Percentiles rank a stretch among this genome's conserved stretches.
phyloP scores from a whole-genome alignment of 1,140 invertebrate genomes.

The Pogonomyrmex californicus region DNA sequence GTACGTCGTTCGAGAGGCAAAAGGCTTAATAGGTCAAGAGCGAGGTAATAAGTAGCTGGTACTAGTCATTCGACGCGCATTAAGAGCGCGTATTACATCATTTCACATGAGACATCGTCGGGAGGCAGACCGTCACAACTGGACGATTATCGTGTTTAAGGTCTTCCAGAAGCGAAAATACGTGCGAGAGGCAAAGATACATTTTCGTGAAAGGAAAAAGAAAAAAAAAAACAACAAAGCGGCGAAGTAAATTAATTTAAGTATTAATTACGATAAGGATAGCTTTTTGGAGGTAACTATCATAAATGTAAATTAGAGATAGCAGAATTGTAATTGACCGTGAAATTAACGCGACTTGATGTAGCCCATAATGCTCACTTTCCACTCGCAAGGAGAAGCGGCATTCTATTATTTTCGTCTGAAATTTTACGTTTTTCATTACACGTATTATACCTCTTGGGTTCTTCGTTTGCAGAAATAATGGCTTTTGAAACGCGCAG shows the following conservation, averaged over 20 bases:
- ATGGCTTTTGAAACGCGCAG: background rate
- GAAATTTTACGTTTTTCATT: conserved; percentile 8
- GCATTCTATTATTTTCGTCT: background rate
- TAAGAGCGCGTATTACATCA: conserved; percentile 48
- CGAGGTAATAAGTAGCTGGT: conserved; percentile 39
- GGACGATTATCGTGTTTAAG: background rate
- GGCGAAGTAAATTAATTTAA: background rate
- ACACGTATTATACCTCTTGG: background rate
- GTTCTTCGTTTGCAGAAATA: background rate
- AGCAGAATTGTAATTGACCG: background rate
- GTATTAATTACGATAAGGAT: background rate
- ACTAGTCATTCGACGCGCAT: conserved; percentile 39
- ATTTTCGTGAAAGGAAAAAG: background rate
- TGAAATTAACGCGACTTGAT: conserved; percentile 22
- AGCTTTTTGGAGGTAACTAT: background rate
- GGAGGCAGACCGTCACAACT: conserved; percentile 4
- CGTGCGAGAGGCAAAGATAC: background rate
- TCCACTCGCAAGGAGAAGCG: background rate
- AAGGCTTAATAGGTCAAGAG: conserved; percentile 56
- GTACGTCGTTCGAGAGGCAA: conserved; percentile 30
- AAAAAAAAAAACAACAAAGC: no score
- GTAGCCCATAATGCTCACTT: background rate
- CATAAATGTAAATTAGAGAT: conserved; percentile 23
- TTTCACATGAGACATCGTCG: background rate
- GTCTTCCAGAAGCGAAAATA: background rate